These are phyloP conservation scores for Marisa cornuarietis DNA, from an alignment of 1,140 invertebrate genomes.

Conservation along the genomic window DNA sequence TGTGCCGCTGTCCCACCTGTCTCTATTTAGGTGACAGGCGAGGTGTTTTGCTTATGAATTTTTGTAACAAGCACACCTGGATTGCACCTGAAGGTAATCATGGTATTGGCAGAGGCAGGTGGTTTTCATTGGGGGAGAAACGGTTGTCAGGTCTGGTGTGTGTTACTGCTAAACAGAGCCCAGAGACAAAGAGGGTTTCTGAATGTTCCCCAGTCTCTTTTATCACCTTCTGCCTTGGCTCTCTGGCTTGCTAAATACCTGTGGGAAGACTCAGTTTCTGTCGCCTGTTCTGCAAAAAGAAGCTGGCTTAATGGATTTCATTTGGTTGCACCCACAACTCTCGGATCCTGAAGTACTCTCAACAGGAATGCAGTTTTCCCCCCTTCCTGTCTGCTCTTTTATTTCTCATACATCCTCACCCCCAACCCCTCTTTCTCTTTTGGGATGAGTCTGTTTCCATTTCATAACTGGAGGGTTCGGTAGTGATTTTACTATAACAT, in stretches of 20 bases:
- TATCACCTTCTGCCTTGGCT: too few relatives aligned
- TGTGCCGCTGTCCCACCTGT: not conserved
- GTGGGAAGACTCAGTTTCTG: too few relatives aligned
- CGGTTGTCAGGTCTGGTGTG: not conserved
- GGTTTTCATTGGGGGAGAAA: constrained; percentile 2
- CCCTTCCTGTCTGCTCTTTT: not conserved
- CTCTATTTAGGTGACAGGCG: not conserved
- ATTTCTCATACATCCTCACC: not conserved
- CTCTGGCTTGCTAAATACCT: too few relatives aligned
- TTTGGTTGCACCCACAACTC: too few relatives aligned
- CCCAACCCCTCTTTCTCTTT: not conserved
- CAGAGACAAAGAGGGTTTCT: too few relatives aligned
- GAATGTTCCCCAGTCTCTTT: too few relatives aligned
- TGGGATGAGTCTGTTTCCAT: not conserved
- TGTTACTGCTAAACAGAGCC: not conserved
- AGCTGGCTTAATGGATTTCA: too few relatives aligned
- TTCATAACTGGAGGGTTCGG: too few relatives aligned
- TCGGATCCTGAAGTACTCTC: not conserved
- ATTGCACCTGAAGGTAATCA: constrained; percentile 7
- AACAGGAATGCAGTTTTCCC: too few relatives aligned
- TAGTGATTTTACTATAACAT: too few relatives aligned
- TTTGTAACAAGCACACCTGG: constrained; percentile 10
- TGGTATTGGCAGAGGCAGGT: not conserved
- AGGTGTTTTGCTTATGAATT: constrained; percentile 15
- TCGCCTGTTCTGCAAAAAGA: too few relatives aligned